A percentile compares a stretch with the other conserved stretches of the same genome.
Conservation (phyloP, 2,113 vertebrate genomes). For the Chrysemys picta region DNA sequence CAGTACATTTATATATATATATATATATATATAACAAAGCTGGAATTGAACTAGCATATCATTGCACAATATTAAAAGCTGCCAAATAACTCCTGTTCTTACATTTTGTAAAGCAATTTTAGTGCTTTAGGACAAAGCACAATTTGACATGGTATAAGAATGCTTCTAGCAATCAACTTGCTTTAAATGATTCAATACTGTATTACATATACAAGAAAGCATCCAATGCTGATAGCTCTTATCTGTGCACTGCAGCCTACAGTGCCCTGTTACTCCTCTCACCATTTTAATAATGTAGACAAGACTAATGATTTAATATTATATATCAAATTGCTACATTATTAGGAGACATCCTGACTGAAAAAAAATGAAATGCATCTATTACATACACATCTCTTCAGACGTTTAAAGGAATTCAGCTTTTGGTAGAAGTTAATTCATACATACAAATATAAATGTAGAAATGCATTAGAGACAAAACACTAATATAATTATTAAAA, state of each 20-base stretch:
- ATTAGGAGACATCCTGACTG: not conserved
- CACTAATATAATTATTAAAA: constrained; percentile 41
- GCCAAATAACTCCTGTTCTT: constrained; percentile 31
- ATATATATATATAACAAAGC: constrained; percentile 17
- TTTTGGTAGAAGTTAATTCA: constrained; percentile 57
- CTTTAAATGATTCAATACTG: not conserved
- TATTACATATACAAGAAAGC: fast-evolving
- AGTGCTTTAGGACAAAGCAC: constrained; percentile 26
- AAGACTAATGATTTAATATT: not conserved
- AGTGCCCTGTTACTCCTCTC: not conserved
- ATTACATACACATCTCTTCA: not conserved
- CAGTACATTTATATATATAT: too few species aligned
- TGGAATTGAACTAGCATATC: constrained; percentile 46
- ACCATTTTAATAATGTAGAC: not conserved
- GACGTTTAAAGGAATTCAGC: constrained; percentile 25
- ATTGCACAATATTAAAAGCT: constrained; percentile 61
- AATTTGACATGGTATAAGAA: not conserved
- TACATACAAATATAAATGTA: constrained; percentile 58
- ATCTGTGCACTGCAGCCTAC: not conserved
- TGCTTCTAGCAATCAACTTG: not conserved
- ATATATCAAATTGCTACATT: not conserved
- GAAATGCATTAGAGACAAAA: constrained; percentile 63
- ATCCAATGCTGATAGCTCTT: not conserved
- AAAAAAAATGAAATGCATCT: not conserved
- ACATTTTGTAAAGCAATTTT: constrained; percentile 55